Percentiles rank a stretch among this genome's conserved stretches.
Evolutionary conservation across 2,888 invertebrate genomes (phyloP).

Genomic region (Bibio marci): DNA sequence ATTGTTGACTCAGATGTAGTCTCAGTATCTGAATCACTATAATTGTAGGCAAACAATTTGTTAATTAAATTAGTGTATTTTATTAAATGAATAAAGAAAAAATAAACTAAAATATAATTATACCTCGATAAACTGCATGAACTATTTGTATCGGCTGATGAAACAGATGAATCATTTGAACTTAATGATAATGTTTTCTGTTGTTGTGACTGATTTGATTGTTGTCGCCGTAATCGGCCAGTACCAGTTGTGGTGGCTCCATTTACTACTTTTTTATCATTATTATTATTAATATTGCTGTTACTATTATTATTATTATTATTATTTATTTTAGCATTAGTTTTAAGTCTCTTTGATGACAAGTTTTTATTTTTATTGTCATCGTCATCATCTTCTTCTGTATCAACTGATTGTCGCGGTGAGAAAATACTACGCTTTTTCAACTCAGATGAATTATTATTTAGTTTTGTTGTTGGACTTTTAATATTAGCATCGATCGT

Average conservation of each 20-base stretch:
- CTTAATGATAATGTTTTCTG: background rate
- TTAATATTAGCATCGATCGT: slow-evolving; percentile 18
- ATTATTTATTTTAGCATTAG: slow-evolving; percentile 4
- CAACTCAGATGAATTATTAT: slow-evolving; percentile 6
- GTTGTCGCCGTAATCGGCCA: slow-evolving; percentile 17
- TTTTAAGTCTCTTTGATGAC: slow-evolving; percentile 1
- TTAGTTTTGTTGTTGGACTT: slow-evolving; percentile 14
- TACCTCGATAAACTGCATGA: slow-evolving; percentile 1
- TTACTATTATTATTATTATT: slow-evolving; percentile 18
- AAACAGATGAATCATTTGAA: background rate
- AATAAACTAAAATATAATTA: background rate
- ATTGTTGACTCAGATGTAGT: slow-evolving; percentile 19
- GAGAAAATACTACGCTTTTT: slow-evolving; percentile 71
- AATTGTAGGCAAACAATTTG: slow-evolving; percentile 10
- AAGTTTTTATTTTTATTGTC: slow-evolving; percentile 4
- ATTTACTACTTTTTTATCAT: too few species aligned
- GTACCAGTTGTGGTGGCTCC: slow-evolving; percentile 22
- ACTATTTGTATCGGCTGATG: background rate
- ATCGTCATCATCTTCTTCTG: slow-evolving; percentile 29
- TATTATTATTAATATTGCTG: too few species aligned
- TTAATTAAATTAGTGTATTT: slow-evolving; percentile 7
- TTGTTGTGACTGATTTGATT: slow-evolving; percentile 1
- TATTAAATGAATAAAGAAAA: too few species aligned
- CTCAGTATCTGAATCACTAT: slow-evolving; percentile 23
- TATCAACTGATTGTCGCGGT: slow-evolving; percentile 59